Conservation (phyloP, 2,113 vertebrate species). For the Rhinoderma darwinii region DNA sequence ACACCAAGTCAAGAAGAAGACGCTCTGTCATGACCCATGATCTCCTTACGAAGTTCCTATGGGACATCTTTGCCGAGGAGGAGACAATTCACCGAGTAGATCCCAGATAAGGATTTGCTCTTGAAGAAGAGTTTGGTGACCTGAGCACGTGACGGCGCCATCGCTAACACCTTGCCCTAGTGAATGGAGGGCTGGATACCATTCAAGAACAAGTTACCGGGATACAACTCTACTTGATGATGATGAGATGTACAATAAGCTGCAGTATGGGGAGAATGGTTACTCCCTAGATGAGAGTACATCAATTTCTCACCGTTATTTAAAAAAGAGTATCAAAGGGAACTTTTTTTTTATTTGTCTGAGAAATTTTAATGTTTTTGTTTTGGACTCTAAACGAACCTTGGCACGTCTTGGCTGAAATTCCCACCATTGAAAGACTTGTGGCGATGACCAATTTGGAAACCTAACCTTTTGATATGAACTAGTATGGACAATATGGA, state of each 20-base stretch:
- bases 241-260: neutral
- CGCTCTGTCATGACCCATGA: slow-evolving; percentile 38
- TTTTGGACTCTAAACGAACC: neutral
- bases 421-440: neutral
- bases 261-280: neutral
- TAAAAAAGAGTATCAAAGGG: slow-evolving; percentile 21
- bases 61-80: neutral
- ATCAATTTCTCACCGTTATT: neutral
- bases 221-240: neutral
- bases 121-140: neutral
- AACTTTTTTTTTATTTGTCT: slow-evolving; percentile 2
- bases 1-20: slow-evolving; percentile 54
- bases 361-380: neutral
- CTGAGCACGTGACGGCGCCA: neutral
- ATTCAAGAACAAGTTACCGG: neutral
- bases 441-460: neutral
- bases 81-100: neutral
- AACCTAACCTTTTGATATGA: neutral
- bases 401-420: neutral
- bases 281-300: neutral
- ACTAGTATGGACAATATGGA: neutral
- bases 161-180: neutral
- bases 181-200: slow-evolving; percentile 17
- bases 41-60: neutral
- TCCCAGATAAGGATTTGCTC: neutral